Percentiles rank a stretch among this genome's conserved stretches.
Conservation (phyloP, 1,140 invertebrate genomes). For the Ostrea edulis region DNA sequence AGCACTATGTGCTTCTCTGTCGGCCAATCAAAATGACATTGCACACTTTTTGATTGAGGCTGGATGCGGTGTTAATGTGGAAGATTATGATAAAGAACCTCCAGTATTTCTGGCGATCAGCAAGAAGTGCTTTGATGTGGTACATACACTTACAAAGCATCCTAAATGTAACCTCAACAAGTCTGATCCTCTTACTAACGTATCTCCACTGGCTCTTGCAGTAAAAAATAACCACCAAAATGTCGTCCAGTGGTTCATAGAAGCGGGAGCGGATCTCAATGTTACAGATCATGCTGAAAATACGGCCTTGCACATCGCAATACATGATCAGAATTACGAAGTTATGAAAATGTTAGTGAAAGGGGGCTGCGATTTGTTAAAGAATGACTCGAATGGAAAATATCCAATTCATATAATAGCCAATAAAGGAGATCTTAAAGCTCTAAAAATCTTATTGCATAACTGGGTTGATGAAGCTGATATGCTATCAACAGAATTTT, state of each 20-base stretch:
- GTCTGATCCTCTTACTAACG: slow-evolving; percentile 48
- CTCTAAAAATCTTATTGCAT: slow-evolving; percentile 40
- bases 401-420: slow-evolving; percentile 46
- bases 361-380: slow-evolving; percentile 8
- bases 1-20: slow-evolving; percentile 58
- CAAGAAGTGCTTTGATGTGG: slow-evolving; percentile 51
- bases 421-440: slow-evolving; percentile 35
- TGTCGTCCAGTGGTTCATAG: slow-evolving; percentile 48
- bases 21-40: slow-evolving; percentile 43
- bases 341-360: slow-evolving; percentile 42
- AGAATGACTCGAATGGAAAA: slow-evolving; percentile 42
- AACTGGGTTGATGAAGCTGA: slow-evolving; percentile 44
- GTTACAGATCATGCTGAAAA: slow-evolving; percentile 42
- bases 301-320: slow-evolving; percentile 47
- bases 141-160: slow-evolving; percentile 48
- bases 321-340: slow-evolving; percentile 27
- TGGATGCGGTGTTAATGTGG: slow-evolving; percentile 55
- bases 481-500: not conserved
- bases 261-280: slow-evolving; percentile 44
- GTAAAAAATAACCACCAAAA: slow-evolving; percentile 35
- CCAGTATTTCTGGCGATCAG: slow-evolving; percentile 52
- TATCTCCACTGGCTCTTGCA: slow-evolving; percentile 50
- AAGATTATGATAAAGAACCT: slow-evolving; percentile 56
- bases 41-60: slow-evolving; percentile 51
- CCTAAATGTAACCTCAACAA: slow-evolving; percentile 53